phyloP scores from a whole-genome alignment of 2,113 vertebrate species.

The Bubalus kerabau region DNA sequence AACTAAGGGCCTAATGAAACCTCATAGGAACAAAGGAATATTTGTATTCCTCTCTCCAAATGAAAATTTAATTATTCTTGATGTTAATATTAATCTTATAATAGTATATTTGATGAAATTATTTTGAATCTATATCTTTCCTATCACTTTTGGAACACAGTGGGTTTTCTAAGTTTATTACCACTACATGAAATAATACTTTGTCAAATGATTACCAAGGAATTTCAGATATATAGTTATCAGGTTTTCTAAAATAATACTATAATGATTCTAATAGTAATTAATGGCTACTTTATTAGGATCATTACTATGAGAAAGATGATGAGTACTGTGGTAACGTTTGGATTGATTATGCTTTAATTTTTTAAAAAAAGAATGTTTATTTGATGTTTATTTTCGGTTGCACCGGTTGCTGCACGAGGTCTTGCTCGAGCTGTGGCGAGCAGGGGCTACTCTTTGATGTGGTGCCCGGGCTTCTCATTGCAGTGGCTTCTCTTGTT shows the following conservation, averaged over 20 bases:
- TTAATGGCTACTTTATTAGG: not conserved
- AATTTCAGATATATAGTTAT: not conserved
- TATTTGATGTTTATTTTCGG: not conserved
- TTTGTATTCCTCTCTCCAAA: not conserved
- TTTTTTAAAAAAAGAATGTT: not conserved
- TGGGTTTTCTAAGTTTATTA: not conserved
- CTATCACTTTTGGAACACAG: not conserved
- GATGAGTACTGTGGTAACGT: not conserved
- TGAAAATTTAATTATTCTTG: not conserved
- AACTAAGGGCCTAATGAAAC: not conserved
- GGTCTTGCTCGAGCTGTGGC: not conserved
- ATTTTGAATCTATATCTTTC: not conserved
- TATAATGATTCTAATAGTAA: not conserved
- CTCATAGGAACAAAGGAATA: not conserved
- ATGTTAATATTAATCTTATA: not conserved
- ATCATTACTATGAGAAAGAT: not conserved
- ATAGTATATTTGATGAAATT: not conserved
- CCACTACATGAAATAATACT: not conserved
- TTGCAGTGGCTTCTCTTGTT: not conserved
- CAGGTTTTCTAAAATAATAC: slow-evolving; percentile 3
- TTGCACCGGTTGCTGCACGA: not conserved
- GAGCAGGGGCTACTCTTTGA: not conserved
- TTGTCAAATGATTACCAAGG: not conserved
- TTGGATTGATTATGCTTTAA: not conserved
- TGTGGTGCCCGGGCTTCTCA: not conserved